Evolutionary conservation across 2,888 invertebrate species (phyloP).

Genomic region (Phoenoteleia sp.): DNA sequence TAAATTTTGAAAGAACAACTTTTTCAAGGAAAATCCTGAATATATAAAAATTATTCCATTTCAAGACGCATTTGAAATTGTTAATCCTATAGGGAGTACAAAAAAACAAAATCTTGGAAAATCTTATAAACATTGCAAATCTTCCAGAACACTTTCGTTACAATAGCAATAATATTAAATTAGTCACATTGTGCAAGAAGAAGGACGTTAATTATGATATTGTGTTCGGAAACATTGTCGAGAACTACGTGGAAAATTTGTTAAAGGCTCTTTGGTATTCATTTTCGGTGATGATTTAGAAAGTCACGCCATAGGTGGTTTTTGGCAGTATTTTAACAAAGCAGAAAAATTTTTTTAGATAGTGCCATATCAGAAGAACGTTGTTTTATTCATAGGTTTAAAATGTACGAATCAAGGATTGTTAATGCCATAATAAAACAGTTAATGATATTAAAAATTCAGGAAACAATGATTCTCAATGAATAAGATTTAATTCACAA

Average conservation of each 20-base stretch:
- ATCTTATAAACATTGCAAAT: constrained; percentile 78
- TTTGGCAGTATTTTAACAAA: too few species aligned
- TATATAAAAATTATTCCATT: constrained; percentile 75
- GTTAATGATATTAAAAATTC: neutral
- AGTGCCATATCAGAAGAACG: constrained; percentile 22
- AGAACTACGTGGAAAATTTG: constrained; percentile 50
- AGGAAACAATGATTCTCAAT: constrained; percentile 21
- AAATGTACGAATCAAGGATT: neutral
- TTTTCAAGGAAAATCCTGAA: constrained; percentile 71
- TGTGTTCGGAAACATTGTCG: constrained; percentile 72
- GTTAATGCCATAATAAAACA: constrained; percentile 1
- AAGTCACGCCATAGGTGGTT: constrained; percentile 78
- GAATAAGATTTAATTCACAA: constrained; percentile 67
- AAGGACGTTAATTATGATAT: constrained; percentile 74
- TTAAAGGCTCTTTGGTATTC: constrained; percentile 74
- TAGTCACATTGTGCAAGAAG: constrained; percentile 77
- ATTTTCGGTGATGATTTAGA: constrained; percentile 63
- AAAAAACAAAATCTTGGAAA: constrained; percentile 77
- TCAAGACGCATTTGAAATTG: constrained; percentile 79
- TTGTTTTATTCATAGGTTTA: neutral
- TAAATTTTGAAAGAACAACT: constrained; percentile 66
- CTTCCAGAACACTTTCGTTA: constrained; percentile 72
- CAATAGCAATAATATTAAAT: constrained; percentile 75
- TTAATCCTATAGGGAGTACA: constrained; percentile 78
- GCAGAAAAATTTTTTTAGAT: constrained; percentile 44